phyloP scores from a whole-genome alignment of 2,113 vertebrate species.

The Cochlearius cochlearius region DNA sequence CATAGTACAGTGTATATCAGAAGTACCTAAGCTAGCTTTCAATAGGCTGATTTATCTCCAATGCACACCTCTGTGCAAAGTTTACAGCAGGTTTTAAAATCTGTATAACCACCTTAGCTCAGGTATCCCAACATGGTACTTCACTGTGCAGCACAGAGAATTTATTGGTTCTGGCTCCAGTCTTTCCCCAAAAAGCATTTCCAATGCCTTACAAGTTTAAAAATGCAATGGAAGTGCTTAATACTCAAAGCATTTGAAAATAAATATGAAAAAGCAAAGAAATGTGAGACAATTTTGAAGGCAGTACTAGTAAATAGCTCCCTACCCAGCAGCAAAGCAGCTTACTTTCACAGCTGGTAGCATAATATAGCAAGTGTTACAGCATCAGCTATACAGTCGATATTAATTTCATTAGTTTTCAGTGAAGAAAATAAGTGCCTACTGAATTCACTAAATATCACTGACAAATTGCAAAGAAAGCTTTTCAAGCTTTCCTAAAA shows the following conservation, averaged over 20 bases:
- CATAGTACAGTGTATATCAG: rapidly evolving
- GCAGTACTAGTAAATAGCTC: background rate
- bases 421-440: background rate
- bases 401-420: background rate
- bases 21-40: background rate
- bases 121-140: background rate
- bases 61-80: background rate
- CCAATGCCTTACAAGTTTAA: background rate
- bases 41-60: background rate
- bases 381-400: background rate
- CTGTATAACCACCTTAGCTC: background rate
- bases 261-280: background rate
- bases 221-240: background rate
- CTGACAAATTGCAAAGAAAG: background rate
- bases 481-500: background rate
- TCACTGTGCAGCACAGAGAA: background rate
- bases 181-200: background rate
- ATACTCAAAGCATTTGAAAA: background rate
- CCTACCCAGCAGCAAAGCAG: background rate
- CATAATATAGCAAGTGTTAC: background rate
- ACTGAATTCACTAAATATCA: background rate
- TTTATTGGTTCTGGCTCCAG: background rate
- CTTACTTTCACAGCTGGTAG: background rate
- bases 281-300: background rate
- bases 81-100: background rate